Evolutionary conservation across 2,113 vertebrate genomes (phyloP).

Genomic region (Redunca redunca): DNA sequence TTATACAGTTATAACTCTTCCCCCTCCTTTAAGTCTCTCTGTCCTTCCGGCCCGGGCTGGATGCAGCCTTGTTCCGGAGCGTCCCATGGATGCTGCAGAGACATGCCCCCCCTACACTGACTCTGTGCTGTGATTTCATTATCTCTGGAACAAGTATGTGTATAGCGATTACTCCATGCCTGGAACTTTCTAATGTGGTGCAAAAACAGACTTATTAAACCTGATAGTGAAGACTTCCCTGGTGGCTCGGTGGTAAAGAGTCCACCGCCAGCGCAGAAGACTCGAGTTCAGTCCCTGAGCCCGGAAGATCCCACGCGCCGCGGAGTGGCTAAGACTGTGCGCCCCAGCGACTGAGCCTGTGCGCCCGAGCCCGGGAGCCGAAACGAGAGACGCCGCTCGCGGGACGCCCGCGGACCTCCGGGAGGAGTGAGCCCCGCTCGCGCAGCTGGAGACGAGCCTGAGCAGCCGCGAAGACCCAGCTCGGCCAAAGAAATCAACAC

Average conservation of each 20-base stretch:
- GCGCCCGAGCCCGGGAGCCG: not conserved
- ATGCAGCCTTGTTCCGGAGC: not conserved
- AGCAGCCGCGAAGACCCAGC: not conserved
- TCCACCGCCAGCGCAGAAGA: not conserved
- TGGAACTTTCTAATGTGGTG: not conserved
- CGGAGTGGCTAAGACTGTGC: not conserved
- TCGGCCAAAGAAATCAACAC: fast-evolving
- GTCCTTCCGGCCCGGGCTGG: not conserved
- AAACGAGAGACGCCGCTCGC: fast-evolving
- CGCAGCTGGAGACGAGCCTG: not conserved
- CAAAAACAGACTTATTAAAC: not conserved
- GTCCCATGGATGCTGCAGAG: not conserved
- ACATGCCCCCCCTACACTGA: not conserved
- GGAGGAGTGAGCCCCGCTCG: not conserved
- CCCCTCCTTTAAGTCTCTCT: not conserved
- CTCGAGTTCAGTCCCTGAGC: not conserved
- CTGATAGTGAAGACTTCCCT: not conserved
- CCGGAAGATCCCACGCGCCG: not conserved
- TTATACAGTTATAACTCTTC: not conserved
- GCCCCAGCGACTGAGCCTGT: fast-evolving
- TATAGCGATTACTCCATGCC: not conserved
- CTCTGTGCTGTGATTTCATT: not conserved
- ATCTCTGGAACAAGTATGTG: not conserved
- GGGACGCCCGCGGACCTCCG: not conserved
- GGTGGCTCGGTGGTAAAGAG: not conserved